A percentile compares a stretch with the other conserved stretches of the same genome.
These are phyloP conservation scores for Acrobeloides nanus DNA, from an alignment of 2,888 invertebrate genomes.

Conservation along the genomic window DNA sequence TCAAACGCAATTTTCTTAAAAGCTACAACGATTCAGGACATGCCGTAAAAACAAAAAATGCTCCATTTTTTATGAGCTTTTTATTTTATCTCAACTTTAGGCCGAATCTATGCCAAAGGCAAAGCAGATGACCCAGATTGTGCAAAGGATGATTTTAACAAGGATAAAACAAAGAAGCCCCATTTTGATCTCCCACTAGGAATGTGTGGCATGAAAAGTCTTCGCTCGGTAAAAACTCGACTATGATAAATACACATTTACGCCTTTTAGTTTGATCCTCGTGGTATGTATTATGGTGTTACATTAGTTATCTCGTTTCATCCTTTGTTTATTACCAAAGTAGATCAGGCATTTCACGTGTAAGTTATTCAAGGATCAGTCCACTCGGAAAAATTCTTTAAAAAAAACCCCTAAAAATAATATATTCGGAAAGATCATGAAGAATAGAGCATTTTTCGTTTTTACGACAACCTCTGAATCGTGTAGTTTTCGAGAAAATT, in stretches of 20 bases:
- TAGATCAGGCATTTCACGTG: slow-evolving; percentile 54
- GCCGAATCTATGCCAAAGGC: slow-evolving; percentile 53
- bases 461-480: no score
- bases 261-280: slow-evolving; percentile 45
- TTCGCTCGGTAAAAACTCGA: slow-evolving; percentile 42
- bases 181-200: slow-evolving; percentile 49
- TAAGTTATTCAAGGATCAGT: no score
- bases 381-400: no score
- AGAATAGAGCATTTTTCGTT: no score
- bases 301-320: slow-evolving; percentile 53
- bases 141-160: slow-evolving; percentile 44
- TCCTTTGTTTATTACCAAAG: slow-evolving; percentile 53
- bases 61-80: no score
- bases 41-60: no score
- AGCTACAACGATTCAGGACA: no score
- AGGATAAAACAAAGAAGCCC: slow-evolving; percentile 47
- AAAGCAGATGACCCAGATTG: slow-evolving; percentile 47
- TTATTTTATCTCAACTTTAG: no score
- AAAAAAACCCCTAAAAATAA: no score
- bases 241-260: background rate
- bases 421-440: no score
- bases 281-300: slow-evolving; percentile 54
- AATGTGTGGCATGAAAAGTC: slow-evolving; percentile 51
- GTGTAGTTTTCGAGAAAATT: no score
- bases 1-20: no score